phyloP scores from a whole-genome alignment of 2,888 invertebrate species.

The Himalopsyche japonica region DNA sequence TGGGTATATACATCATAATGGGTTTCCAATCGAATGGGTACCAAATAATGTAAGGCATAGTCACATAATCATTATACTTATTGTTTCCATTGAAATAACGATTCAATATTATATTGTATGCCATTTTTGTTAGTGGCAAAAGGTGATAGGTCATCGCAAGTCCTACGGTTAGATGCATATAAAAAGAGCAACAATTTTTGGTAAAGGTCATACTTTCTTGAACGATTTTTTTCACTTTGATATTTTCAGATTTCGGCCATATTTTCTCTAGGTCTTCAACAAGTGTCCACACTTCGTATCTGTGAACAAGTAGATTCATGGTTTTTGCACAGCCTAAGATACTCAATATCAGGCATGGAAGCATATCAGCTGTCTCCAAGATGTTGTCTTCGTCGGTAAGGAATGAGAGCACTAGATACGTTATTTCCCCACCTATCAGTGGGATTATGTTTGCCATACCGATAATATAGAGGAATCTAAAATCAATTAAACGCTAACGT shows the following conservation, averaged over 20 bases:
- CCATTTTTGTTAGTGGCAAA: not conserved
- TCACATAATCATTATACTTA: not conserved
- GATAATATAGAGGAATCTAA: not conserved
- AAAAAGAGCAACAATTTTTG: not conserved
- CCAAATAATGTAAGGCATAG: conserved; percentile 13
- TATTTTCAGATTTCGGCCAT: conserved; percentile 8
- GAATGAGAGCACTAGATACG: not conserved
- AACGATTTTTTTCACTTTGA: not conserved
- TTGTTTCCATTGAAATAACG: not conserved
- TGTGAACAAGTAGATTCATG: not conserved
- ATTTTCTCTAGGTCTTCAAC: not conserved
- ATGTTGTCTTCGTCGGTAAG: not conserved
- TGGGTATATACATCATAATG: not conserved
- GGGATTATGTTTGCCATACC: not conserved
- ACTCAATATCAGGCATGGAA: conserved; percentile 2
- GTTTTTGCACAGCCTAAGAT: not conserved
- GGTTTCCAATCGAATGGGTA: conserved; percentile 7
- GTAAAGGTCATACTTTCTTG: not conserved
- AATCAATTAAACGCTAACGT: not conserved
- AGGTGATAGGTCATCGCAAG: not conserved
- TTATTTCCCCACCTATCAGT: not conserved
- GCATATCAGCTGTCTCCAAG: not conserved
- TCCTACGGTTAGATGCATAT: not conserved
- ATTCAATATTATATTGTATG: not conserved
- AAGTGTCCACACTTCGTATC: not conserved